Base-by-base conservation (phyloP, 2,888 invertebrate genomes). In the Coecobrya sp. region DNA sequence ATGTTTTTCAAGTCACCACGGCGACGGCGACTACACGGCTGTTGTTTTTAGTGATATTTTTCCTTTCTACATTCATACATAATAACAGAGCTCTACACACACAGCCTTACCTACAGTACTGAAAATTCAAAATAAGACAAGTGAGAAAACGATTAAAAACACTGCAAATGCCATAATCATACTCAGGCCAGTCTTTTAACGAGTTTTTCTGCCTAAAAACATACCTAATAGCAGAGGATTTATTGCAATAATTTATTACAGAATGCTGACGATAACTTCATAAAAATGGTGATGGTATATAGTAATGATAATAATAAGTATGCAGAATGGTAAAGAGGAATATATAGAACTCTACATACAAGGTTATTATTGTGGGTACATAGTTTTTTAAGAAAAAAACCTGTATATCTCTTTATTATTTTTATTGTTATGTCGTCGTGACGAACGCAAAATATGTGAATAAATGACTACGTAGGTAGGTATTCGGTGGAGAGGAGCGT, bases 161-260 rank as follows among this genome's bases (percentile, higher is more conserved):
- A 84, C 76, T 91, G 82, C 84, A 84, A 92, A 92, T 84, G 86
- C 88, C 88, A 88, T 92, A 92, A 88, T 92, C 88, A 84, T 76
- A 85, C 84, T 65, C 55, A 88, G 73, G 88, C 88, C 85, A 79
- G 92, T 88, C 73, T 88, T 92, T 92, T 92, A 92, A 92, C 92
- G 92, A 92, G 92, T 88, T 92, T 88, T 88, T 92, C 88, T 62
- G 19, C 52, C 85, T 88, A 73, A 88, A 92, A 79, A 92, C 27
- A 76, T 55, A 49, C 55, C 73, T 92, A 92, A 92, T 92, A 76
- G 92, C 52, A 45, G 88, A 88, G 92, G 85, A 92, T 92, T 92
- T 92, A 92, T 92, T 92, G 85, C 92, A 88, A 92, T 88, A 88
- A 92, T 88, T 92, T 92, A 92, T 92, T 88, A 92, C 86, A 81